Percentiles rank a stretch among this genome's conserved stretches.
phyloP scores from a whole-genome alignment of 2,113 vertebrate genomes.

The Rhodinocichla rosea region DNA sequence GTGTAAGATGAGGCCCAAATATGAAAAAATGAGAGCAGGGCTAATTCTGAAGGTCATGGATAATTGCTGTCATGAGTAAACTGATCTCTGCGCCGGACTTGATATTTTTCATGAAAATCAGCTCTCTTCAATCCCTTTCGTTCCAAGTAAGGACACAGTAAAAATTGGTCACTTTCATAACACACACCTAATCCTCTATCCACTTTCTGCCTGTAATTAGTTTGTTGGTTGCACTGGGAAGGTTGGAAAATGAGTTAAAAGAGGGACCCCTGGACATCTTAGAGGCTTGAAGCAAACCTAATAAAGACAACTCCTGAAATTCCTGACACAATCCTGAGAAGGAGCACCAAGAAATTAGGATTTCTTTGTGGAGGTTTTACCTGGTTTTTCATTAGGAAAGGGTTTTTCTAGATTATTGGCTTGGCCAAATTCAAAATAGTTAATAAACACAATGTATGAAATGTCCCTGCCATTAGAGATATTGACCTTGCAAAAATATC shows the following conservation, averaged over 20 bases:
- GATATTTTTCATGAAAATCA: background rate
- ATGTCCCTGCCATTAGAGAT: background rate
- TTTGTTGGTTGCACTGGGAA: background rate
- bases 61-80: background rate
- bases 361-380: background rate
- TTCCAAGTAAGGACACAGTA: background rate
- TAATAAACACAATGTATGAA: background rate
- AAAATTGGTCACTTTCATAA: background rate
- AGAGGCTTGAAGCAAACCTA: background rate
- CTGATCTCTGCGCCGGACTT: background rate
- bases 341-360: background rate
- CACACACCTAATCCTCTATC: background rate
- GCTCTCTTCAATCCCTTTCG: background rate
- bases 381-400: background rate
- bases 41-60: background rate
- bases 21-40: background rate
- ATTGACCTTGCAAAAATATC: background rate
- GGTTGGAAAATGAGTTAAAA: background rate
- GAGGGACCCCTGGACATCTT: background rate
- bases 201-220: background rate
- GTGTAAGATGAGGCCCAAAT: background rate
- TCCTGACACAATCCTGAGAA: background rate
- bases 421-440: background rate
- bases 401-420: background rate
- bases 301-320: fast-evolving